These are phyloP conservation scores for Tetragonisca angustula DNA, from an alignment of 2,888 invertebrate genomes.

Conservation along the genomic window DNA sequence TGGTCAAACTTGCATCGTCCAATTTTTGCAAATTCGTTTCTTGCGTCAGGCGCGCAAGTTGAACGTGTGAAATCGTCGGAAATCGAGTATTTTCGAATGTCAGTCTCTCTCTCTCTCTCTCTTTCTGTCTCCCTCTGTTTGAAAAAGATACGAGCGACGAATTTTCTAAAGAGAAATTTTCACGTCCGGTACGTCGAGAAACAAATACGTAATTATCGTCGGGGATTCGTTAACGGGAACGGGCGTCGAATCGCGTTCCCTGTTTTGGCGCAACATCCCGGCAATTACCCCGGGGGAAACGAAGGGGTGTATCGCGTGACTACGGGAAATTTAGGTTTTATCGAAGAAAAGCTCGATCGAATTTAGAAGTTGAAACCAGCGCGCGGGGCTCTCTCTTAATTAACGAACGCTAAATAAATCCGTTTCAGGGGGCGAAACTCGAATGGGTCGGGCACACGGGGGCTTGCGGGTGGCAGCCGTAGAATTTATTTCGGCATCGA, in stretches of 20 bases:
- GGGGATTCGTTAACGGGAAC: slow-evolving; percentile 49
- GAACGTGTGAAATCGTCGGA: background rate
- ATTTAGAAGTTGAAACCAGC: slow-evolving; percentile 54
- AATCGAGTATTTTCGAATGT: background rate
- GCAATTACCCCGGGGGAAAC: slow-evolving; percentile 28
- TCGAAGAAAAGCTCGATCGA: slow-evolving; percentile 59
- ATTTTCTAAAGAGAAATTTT: background rate
- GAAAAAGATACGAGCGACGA: background rate
- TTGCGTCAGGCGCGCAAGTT: background rate
- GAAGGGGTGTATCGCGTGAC: slow-evolving; percentile 52
- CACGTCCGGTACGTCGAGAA: no score
- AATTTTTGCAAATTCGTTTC: slow-evolving; percentile 73
- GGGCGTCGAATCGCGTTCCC: slow-evolving; percentile 41
- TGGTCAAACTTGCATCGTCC: slow-evolving; percentile 73
- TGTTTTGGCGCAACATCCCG: slow-evolving; percentile 42
- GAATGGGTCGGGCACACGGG: slow-evolving; percentile 28
- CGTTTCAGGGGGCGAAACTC: slow-evolving; percentile 34
- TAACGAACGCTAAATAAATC: slow-evolving; percentile 61
- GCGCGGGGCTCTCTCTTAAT: slow-evolving; percentile 57
- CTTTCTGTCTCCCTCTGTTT: background rate
- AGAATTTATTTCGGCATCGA: slow-evolving; percentile 65
- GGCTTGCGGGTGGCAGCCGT: slow-evolving; percentile 33
- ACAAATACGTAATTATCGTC: slow-evolving; percentile 37
- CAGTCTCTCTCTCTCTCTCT: background rate
- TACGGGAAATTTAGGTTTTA: slow-evolving; percentile 52